Base-by-base conservation (phyloP, 2,113 vertebrate species). In the Thermophis baileyi region DNA sequence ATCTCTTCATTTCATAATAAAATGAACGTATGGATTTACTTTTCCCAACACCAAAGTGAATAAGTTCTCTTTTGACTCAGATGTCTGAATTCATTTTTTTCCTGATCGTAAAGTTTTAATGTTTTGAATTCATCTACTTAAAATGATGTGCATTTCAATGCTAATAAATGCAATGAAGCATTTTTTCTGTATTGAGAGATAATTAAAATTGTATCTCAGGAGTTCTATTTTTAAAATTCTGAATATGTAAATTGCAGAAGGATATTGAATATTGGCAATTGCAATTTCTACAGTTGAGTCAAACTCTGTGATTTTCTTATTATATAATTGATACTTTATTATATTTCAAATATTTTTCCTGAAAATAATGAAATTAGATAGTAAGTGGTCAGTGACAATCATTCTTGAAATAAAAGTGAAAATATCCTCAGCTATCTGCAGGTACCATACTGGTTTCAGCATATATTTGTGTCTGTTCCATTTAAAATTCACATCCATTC, bases 101-200 rank as follows among this genome's bases (percentile, higher is more conserved):
- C 35, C 51, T 49, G 6, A 53, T 89, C 54, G 1, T 44, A 55
- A 92, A 89, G 11, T 81, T 44, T 81, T 49, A 51, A 24, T 57
- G 53, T 50, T 87, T 35, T 63, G 14, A 54, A 85, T 35, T 53
- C 12, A 1, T 60, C 24, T 10, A 11, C 49, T 49, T 86, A 86
- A 81, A 27, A 86, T 60, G 10, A 51, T 86, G 46, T 89, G 51
- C 46, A 50, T 54, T 55, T 81, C 63, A 85, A 54, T 69, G 89
- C 81, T 94, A 57, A 95, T 93, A 95, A 90, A 69, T 92, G 95
- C 93, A 96, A 95, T 90, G 90, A 91, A 94, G 85, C 96, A 57
- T 97, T 60, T 95, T 92, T 94, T 96, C 94, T 49, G n/a, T 92
- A 88, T 49, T 94, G 51, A 94, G 91, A 89, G 91, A 93, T 95